Base-by-base conservation (phyloP, 2,888 invertebrate genomes). In the Campaea margaritaria region DNA sequence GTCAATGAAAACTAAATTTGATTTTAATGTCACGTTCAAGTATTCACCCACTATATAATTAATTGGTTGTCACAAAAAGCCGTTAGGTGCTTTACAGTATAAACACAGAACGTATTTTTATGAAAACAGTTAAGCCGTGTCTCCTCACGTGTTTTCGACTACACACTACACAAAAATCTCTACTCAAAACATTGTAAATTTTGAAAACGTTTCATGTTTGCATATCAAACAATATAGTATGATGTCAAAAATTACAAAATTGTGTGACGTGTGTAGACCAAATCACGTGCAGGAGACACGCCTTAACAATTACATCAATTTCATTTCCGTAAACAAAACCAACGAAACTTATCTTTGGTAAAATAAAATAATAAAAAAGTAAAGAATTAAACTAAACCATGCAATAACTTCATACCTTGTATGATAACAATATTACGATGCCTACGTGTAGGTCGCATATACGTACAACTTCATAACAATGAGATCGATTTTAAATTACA, bases 401-500 rank as follows among this genome's bases (percentile, higher is more conserved):
- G 78, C 78, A 81, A 82, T 81, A 85, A 90, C 79, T 91, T 92
- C 92, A 92, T 91, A 92, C 92, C 90, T 84, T 88, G 92, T 92
- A 92, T 92, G 91, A 91, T 92, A 91, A 92, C 91, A 92, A 91
- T 85, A 84, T 83, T 82, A 85, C 70, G 80, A 78, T 84, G 78
- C 80, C 83, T 85, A 85, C 43, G 82, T 81, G 80, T 85, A 87
- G 81, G 78, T 83, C 52, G 86, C 82, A 74, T 75, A 76, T 75
- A 76, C 75, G 81, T 76, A 85, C 78, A 85, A 84, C 83, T 89
- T 81, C 83, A 87, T 89, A 91, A 91, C 90, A 91, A 90, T 91
- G 91, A 92, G 91, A 92, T 91, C 91, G 88, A 84, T 87, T 88
- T 85, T 78, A 85, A 85, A 83, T 83, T 82, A 79, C 81, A 76